phyloP scores from a whole-genome alignment of 2,888 invertebrate genomes.

The Drepanosiphum platanoidis region DNA sequence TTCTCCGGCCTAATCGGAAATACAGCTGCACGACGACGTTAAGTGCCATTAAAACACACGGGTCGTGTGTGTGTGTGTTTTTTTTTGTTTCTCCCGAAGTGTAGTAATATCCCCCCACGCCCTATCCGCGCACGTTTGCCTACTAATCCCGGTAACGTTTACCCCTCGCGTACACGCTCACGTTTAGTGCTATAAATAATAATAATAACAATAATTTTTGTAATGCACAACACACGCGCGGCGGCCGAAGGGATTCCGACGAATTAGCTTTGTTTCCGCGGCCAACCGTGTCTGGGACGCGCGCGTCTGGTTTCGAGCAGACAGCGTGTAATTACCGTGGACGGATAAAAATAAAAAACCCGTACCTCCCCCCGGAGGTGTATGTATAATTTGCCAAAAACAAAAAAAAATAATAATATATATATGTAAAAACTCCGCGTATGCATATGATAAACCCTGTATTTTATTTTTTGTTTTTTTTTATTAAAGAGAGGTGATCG shows the following conservation, averaged over 20 bases:
- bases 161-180: constrained; percentile 26
- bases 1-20: constrained; percentile 44
- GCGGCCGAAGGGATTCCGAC: constrained; percentile 42
- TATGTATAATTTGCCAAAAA: constrained; percentile 54
- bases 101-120: not conserved
- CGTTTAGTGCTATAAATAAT: constrained; percentile 39
- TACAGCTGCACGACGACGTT: constrained; percentile 57
- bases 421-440: too few species aligned
- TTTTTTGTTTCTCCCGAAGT: constrained; percentile 5
- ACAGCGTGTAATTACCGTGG: constrained; percentile 59
- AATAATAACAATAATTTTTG: constrained; percentile 42
- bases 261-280: constrained; percentile 57
- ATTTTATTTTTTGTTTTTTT: too few species aligned
- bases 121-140: not conserved
- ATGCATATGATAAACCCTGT: constrained; percentile 44
- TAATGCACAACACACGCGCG: constrained; percentile 8
- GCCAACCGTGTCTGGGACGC: constrained; percentile 37
- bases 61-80: too few species aligned
- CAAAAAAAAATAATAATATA: too few species aligned
- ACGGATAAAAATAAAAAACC: constrained; percentile 49
- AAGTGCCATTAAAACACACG: constrained; percentile 51
- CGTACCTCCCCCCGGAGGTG: not conserved
- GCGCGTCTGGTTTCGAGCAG: constrained; percentile 42
- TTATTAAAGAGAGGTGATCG: not conserved
- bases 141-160: constrained; percentile 50